Evolutionary conservation across 1,140 invertebrate genomes (phyloP).

Genomic region (Physella acuta): DNA sequence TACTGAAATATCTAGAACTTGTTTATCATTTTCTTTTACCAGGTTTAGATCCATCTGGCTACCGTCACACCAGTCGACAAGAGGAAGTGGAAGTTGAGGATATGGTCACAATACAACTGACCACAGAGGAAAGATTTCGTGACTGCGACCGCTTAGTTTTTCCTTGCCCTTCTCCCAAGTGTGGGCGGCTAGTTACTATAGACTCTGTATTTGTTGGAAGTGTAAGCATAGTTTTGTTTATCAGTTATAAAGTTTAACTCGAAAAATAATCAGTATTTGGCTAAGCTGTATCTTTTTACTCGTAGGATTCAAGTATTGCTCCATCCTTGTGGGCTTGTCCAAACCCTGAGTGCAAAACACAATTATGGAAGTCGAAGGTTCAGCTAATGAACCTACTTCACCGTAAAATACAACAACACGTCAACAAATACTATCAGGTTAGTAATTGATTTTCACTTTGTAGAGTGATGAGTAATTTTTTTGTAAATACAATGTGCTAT

Average conservation of each 20-base stretch:
- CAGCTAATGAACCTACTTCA: conserved; percentile 22
- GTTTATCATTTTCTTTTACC: neutral
- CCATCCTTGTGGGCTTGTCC: conserved; percentile 16
- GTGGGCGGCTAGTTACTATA: conserved; percentile 59
- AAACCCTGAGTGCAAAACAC: conserved; percentile 4
- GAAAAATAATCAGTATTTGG: too few relatives aligned
- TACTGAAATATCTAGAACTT: neutral
- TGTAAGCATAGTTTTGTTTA: too few relatives aligned
- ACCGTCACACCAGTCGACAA: conserved; percentile 59
- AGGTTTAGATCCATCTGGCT: conserved; percentile 64
- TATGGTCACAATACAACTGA: conserved; percentile 60
- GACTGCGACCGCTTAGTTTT: conserved; percentile 67
- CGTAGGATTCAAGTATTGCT: conserved; percentile 8
- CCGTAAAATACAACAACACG: conserved; percentile 17
- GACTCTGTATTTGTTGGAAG: conserved; percentile 55
- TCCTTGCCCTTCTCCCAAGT: conserved; percentile 57
- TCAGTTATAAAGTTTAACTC: too few relatives aligned
- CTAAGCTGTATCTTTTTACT: neutral
- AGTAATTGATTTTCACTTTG: neutral
- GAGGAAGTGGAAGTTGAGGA: conserved; percentile 63
- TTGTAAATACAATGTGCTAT: too few relatives aligned
- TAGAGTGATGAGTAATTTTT: too few relatives aligned
- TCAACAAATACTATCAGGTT: conserved; percentile 26
- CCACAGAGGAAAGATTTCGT: conserved; percentile 75
- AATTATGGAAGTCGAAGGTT: conserved; percentile 15